phyloP scores from a whole-genome alignment of 2,113 vertebrate genomes.

The Oncorhynchus mykiss region DNA sequence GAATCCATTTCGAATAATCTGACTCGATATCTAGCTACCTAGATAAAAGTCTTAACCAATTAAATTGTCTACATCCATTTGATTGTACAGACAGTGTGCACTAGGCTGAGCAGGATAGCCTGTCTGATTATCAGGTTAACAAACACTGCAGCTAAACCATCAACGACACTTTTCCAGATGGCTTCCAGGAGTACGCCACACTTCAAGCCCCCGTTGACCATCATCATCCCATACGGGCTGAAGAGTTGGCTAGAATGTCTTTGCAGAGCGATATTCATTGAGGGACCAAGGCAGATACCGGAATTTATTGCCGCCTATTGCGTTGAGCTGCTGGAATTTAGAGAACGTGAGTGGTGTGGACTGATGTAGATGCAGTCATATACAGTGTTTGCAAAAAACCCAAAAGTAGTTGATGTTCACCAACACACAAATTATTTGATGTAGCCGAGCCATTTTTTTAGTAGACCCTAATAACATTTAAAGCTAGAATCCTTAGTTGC shows the following conservation, averaged over 20 bases:
- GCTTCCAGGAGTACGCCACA: neutral
- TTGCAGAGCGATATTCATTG: neutral
- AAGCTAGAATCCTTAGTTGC: no score
- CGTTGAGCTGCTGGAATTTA: neutral
- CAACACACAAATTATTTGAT: neutral
- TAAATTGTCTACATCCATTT: no score
- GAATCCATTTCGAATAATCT: no score
- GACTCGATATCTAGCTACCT: no score
- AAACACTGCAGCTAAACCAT: neutral
- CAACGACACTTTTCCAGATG: neutral
- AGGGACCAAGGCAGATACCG: neutral
- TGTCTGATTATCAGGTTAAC: no score
- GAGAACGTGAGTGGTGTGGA: neutral
- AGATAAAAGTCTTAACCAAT: no score
- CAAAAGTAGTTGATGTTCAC: neutral
- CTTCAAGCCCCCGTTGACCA: neutral
- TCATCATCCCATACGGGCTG: constrained; percentile 3
- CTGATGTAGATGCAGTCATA: no score
- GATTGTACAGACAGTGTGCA: no score
- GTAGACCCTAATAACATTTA: neutral
- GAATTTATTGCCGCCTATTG: constrained; percentile 1
- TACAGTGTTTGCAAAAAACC: no score
- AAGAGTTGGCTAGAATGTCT: constrained; percentile 7
- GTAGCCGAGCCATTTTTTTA: neutral
- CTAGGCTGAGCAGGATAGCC: no score